A percentile compares a stretch with the other conserved stretches of the same genome.
Evolutionary conservation across 2,888 invertebrate species (phyloP).

Genomic region (Antheraea assamensis): DNA sequence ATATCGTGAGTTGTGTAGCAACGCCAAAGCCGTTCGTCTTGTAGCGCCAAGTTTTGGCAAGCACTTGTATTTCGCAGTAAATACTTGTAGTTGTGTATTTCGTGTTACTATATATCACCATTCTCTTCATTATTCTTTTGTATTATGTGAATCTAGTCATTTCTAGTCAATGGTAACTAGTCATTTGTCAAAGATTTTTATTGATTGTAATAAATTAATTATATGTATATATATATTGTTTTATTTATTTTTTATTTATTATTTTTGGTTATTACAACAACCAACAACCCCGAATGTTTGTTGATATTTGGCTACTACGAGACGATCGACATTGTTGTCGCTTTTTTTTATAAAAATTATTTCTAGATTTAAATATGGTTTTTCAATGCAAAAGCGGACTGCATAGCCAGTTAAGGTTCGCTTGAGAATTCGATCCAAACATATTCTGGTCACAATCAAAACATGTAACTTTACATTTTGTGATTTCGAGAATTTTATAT

Average conservation of each 20-base stretch:
- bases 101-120: constrained; percentile 32
- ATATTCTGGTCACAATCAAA: constrained; percentile 2
- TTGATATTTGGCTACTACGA: constrained; percentile 64
- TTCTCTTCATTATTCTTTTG: constrained; percentile 46
- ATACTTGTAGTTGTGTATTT: constrained; percentile 51
- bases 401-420: neutral
- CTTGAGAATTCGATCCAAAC: neutral
- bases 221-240: constrained; percentile 62
- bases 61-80: constrained; percentile 52
- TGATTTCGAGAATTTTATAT: constrained; percentile 9
- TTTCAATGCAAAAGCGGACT: constrained; percentile 37
- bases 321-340: constrained; percentile 69
- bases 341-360: constrained; percentile 52
- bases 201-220: constrained; percentile 68
- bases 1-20: constrained; percentile 68
- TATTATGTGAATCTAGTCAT: constrained; percentile 70
- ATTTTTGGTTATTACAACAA: constrained; percentile 33
- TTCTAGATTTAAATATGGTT: constrained; percentile 69
- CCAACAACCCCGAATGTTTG: constrained; percentile 35
- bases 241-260: constrained; percentile 59
- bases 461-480: constrained; percentile 1
- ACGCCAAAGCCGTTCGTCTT: constrained; percentile 75
- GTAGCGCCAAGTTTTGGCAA: constrained; percentile 74
- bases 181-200: constrained; percentile 54
- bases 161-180: constrained; percentile 68